A percentile compares a stretch with the other conserved stretches of the same genome.
Evolutionary conservation across 2,888 invertebrate genomes (phyloP).

Genomic region (Coremacera marginata): DNA sequence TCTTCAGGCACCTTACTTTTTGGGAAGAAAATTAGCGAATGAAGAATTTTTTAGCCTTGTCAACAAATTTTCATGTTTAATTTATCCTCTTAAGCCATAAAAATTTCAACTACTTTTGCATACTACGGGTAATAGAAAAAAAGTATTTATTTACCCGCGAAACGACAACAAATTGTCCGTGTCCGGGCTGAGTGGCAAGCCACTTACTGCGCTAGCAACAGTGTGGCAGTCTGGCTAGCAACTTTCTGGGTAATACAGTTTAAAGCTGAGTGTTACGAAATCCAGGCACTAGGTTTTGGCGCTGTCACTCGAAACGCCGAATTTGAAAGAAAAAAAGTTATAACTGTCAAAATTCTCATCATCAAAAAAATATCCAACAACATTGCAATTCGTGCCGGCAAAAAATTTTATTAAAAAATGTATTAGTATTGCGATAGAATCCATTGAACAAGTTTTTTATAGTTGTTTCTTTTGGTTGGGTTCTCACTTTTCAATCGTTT

Average conservation of each 20-base stretch:
- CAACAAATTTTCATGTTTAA: no score
- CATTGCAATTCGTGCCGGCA: background rate
- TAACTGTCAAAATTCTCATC: constrained; percentile 16
- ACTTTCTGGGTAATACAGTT: background rate
- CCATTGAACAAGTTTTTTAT: background rate
- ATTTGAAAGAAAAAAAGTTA: background rate
- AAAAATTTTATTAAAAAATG: background rate
- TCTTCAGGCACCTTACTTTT: no score
- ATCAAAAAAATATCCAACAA: background rate
- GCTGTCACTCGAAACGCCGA: constrained; percentile 16
- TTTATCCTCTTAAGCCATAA: no score
- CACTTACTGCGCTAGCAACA: no score
- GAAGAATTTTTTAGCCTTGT: no score
- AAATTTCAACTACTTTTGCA: no score
- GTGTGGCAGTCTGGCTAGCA: no score
- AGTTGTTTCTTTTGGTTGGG: background rate
- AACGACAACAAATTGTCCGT: no score
- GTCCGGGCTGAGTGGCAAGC: no score
- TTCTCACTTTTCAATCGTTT: background rate
- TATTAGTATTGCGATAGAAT: background rate
- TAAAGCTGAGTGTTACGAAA: background rate
- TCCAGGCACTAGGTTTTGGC: background rate
- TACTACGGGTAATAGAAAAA: no score
- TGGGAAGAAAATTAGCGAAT: no score
- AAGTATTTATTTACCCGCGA: no score